Evolutionary conservation across 2,113 vertebrate genomes (phyloP), one percentile per base, ranked within the genome.

Genomic region (Oxyruncus cristatus): DNA sequence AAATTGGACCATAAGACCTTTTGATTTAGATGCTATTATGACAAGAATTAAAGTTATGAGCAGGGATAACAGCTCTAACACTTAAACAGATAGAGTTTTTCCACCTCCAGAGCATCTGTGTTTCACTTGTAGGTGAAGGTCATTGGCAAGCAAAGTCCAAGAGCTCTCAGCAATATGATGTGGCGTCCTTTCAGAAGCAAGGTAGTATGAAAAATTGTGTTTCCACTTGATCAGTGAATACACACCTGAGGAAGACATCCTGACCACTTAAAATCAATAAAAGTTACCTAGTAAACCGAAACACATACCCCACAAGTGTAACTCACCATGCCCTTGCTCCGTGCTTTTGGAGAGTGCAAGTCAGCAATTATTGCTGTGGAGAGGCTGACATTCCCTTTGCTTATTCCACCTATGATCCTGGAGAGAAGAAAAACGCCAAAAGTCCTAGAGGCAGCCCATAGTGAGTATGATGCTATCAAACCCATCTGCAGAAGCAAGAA

Each of bases 311-410:
- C 16, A 46, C 5, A 20, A 4, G 20, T n/a, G 47, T 30, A 74
- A 94, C 98, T 97, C 97, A 99, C 99, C 99, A 99, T 99, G 97
- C 99, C 99, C 84, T 98, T 98, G 96, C 98, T 99, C 46, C 99
- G 98, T 78, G 98, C 98, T 46, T 98, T 98, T 1, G 99, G 98
- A 37, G 98, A 99, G 14, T 97, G 97, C 91, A 99, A 86, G 96
- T 99, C 99, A 10, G 99, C 99, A 23, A 99, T 96, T 8, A 99
- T 85, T 73, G 99, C 99, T 1, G 99, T 99, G 97, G 98, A 99
- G 82, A 99, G 98, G 97, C 99, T 99, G 92, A 99, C 99, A 23
- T 99, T 99, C 72, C 99, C 99, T 96, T 99, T 99, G 97, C 98
- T 99, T 92, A 99, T 95, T 42, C 99, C 99, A 24, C 99, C 99